Base-by-base conservation (phyloP, 2,113 vertebrate genomes). In the Phalacrocorax carbo region DNA sequence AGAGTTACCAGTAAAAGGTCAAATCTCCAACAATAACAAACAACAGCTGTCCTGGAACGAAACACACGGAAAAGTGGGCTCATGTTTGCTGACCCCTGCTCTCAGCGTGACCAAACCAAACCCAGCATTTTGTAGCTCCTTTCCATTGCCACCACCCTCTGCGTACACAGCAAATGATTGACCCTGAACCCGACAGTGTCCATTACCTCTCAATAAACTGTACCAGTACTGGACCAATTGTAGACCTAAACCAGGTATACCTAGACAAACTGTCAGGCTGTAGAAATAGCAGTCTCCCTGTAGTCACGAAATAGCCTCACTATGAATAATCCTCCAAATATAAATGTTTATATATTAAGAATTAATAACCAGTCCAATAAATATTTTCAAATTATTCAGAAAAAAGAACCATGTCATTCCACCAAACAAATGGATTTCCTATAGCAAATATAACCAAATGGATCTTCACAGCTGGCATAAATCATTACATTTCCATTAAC, bases 381-480 rank as follows among this genome's bases (percentile, higher is more conserved):
- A 72, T 72, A 72, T 25, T 85, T 95, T 90, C 13, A 65, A 68
- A 51, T 78, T 65, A 62, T 51, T 51, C 34, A 18, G 2, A 57
- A 69, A 69, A 72, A 51, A 72, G 18, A 57, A 40, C 42, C 27
- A 15, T 76, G 40, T 58, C 65, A 38, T 88, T 69, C 11, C 38
- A 73, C 71, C 38, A 83, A 93, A 92, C 14, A 94, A 88, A 93
- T 88, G n/a, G 62, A 65, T 91, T 94, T 95, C 73, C 40, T 32
- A 76, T 90, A 80, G 61, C 57, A 85, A 78, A 51, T 85, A 82
- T 9, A 84, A 75, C 58, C 76, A 77, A 94, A 78, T 1, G 1
- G 66, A 84, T 94, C 69, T 93, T 75, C 57, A 72, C 62, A 85
- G 36, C 34, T 82, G 44, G 32, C 51, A 65, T 30, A 94, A 95